These are phyloP conservation scores for Romanogobio albipinnatus DNA, from an alignment of 2,113 vertebrate species.

Conservation along the genomic window DNA sequence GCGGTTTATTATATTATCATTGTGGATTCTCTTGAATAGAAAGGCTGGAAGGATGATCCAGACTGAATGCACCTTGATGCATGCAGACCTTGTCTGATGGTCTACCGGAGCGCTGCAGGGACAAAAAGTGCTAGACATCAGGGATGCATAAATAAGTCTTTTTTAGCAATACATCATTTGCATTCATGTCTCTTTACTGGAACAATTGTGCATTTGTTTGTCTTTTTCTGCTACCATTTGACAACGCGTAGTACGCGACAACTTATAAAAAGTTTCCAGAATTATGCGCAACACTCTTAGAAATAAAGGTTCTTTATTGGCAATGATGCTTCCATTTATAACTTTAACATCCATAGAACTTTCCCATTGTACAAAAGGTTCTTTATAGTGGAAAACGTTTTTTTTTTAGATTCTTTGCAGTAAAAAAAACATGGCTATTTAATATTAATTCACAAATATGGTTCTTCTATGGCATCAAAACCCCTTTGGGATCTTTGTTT, in stretches of 20 bases:
- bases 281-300: too few relatives aligned
- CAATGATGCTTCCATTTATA: too few relatives aligned
- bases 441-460: too few relatives aligned
- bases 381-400: too few relatives aligned
- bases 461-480: too few relatives aligned
- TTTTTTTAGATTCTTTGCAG: too few relatives aligned
- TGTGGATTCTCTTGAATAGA: neutral
- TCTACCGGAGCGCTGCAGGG: neutral
- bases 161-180: neutral
- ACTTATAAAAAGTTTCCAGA: neutral
- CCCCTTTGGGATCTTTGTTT: too few relatives aligned
- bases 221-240: neutral
- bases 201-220: neutral
- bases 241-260: neutral
- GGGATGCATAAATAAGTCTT: neutral
- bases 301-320: too few relatives aligned
- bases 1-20: neutral
- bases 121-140: neutral
- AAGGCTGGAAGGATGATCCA: neutral
- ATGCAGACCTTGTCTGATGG: neutral
- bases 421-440: too few relatives aligned
- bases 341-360: too few relatives aligned
- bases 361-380: too few relatives aligned
- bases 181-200: neutral
- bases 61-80: slow-evolving; percentile 15